Conservation (phyloP, 2,888 invertebrate species). For the Lepidonotus clava region DNA sequence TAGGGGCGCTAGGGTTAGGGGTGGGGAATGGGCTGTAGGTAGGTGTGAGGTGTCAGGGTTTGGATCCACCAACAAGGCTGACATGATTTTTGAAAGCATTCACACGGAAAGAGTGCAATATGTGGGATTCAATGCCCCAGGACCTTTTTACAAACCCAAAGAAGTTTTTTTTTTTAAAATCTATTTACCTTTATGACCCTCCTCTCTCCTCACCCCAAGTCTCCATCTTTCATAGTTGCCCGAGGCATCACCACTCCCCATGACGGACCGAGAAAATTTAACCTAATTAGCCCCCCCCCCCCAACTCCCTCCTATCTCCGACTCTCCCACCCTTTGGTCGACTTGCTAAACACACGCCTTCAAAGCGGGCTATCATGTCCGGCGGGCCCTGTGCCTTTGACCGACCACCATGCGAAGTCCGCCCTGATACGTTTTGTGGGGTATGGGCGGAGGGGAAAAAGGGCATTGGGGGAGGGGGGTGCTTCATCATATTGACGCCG, state of each 20-base stretch:
- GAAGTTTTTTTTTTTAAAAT: no score
- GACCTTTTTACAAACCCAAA: no score
- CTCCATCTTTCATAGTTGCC: not conserved
- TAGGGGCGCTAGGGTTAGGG: no score
- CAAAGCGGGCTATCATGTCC: conserved; percentile 23
- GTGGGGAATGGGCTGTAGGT: no score
- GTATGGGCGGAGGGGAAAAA: not conserved
- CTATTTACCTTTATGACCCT: no score
- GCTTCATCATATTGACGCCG: conserved; percentile 18
- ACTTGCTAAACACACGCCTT: not conserved
- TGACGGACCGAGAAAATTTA: not conserved
- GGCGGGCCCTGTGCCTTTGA: conserved; percentile 11
- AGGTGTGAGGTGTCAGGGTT: no score
- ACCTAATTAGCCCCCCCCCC: conserved; percentile 1
- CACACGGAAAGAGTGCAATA: no score
- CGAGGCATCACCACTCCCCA: not conserved
- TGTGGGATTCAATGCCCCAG: no score
- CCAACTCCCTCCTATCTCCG: not conserved
- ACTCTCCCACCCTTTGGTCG: no score
- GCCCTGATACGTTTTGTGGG: conserved; percentile 9
- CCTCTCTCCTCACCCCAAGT: not conserved
- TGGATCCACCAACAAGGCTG: no score
- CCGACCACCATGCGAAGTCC: conserved; percentile 13
- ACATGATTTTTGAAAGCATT: no score
- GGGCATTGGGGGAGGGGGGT: not conserved